Evolutionary conservation across 2,888 invertebrate species (phyloP), one percentile per base, ranked within the genome.

Genomic region (Helicoverpa assulta): DNA sequence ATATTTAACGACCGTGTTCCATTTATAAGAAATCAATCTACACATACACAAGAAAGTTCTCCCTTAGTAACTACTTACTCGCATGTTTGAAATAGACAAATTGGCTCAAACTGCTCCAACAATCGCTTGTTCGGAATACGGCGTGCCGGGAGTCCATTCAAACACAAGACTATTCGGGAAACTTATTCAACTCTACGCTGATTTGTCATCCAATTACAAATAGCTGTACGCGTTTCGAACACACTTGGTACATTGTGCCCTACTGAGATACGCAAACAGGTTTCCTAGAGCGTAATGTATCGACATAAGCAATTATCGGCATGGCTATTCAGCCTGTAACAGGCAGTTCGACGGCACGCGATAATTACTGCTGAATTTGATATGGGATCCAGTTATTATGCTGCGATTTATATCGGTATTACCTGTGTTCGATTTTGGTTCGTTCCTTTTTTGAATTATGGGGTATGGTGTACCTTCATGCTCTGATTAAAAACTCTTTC

Each of bases 121-220:
- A 47, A 47, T 47, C 21, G n/a, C 33, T 19, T 1, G 1, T 47
- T 51, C 10, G 7, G 0, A 16, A 29, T n/a, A 29, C 14, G 14
- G 21, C 8, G 0, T 10, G 47, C 21, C 29, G 16, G 5, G 26
- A 57, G n/a, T 58, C 53, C 8, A 63, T 67, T 76, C 63, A 58
- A 63, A 54, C n/a, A 10, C 12, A 37, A 63, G 5, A 18, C 33
- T 21, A 21, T 37, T 55, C 21, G 52, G 61, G 57, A 61, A 77
- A 58, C 47, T 53, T 51, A 37, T 43, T 65, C 57, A 75, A 52
- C 33, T 70, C 21, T 62, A 40, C 47, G n/a, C 57, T 26, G 29
- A 73, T 59, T 73, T 66, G 62, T 69, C 65, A 63, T 73, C 47
- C 54, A 78, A 60, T 70, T 56, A 70, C 60, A 61, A 73, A 67